Percentiles rank a stretch among this genome's conserved stretches.
These are phyloP conservation scores for Hirtodrosophila duncani DNA, from an alignment of 2,888 invertebrate species.

Conservation along the genomic window DNA sequence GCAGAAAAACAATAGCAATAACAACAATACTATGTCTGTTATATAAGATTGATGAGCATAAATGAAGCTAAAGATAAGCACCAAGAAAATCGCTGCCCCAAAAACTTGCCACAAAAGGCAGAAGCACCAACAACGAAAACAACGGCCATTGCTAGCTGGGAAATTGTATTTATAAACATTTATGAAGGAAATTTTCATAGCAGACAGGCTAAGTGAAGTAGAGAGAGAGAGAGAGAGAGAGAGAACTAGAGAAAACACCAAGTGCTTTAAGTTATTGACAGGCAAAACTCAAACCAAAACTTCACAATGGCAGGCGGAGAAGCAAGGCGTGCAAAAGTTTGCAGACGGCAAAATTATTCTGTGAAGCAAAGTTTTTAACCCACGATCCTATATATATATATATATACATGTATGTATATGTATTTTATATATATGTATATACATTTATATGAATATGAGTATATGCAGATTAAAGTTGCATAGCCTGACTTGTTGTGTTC, in stretches of 20 bases:
- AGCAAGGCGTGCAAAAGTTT: constrained; percentile 50
- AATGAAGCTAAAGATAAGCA: constrained; percentile 23
- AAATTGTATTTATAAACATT: constrained; percentile 68
- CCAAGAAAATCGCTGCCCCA: not conserved
- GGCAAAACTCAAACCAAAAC: constrained; percentile 50
- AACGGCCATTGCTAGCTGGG: constrained; percentile 40
- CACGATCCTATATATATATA: not conserved
- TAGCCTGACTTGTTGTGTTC: constrained; percentile 13
- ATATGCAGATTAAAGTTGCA: constrained; percentile 53
- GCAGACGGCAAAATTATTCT: constrained; percentile 53
- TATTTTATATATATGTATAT: not conserved
- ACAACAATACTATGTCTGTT: constrained; percentile 40
- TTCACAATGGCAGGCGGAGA: constrained; percentile 20
- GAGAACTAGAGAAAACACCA: constrained; percentile 22
- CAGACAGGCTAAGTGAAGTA: constrained; percentile 2
- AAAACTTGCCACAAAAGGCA: constrained; percentile 27
- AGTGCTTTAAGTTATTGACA: constrained; percentile 64
- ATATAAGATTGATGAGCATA: constrained; percentile 56
- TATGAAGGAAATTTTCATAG: constrained; percentile 51
- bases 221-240: constrained; percentile 3
- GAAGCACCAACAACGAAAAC: constrained; percentile 22
- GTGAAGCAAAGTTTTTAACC: constrained; percentile 47
- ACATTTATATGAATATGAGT: constrained; percentile 14
- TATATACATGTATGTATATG: constrained; percentile 8
- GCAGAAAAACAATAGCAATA: constrained; percentile 41